A percentile compares a stretch with the other conserved stretches of the same genome.
phyloP scores from a whole-genome alignment of 2,888 invertebrate species.

The Drosophila rellima region DNA sequence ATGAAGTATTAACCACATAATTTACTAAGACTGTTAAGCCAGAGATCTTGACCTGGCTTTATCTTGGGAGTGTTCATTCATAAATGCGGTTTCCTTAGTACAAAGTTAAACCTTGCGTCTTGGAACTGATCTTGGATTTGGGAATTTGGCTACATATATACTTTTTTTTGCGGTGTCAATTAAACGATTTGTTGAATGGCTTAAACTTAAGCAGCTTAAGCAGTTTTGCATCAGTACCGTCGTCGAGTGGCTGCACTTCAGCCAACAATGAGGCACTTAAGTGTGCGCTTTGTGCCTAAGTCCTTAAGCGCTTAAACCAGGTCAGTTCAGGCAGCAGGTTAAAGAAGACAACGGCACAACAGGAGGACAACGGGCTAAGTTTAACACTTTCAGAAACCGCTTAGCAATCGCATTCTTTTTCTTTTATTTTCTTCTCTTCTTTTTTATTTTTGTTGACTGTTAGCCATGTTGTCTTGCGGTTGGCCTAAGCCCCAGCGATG shows the following conservation, averaged over 20 bases:
- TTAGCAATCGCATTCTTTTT: constrained; percentile 33
- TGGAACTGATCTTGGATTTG: constrained; percentile 20
- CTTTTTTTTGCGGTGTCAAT: constrained; percentile 50
- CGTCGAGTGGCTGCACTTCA: constrained; percentile 71
- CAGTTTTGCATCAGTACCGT: constrained; percentile 24
- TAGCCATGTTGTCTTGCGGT: constrained; percentile 29
- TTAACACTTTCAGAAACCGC: constrained; percentile 70
- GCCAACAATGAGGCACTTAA: constrained; percentile 70
- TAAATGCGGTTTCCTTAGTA: constrained; percentile 8
- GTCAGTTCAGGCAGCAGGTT: constrained; percentile 29
- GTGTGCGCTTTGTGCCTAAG: constrained; percentile 65
- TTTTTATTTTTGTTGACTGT: neutral
- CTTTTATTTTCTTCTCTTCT: no score
- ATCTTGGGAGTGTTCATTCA: constrained; percentile 46
- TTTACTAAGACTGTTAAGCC: constrained; percentile 9
- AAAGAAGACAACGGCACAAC: constrained; percentile 17
- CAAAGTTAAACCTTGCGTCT: constrained; percentile 18
- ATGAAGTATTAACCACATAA: constrained; percentile 5
- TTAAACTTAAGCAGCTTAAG: constrained; percentile 45
- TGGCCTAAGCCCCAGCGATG: constrained; percentile 38
- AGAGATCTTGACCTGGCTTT: neutral
- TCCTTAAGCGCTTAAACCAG: constrained; percentile 63
- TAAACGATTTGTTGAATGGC: constrained; percentile 53
- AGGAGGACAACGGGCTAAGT: neutral
- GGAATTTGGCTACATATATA: constrained; percentile 1